phyloP scores from a whole-genome alignment of 2,888 invertebrate species.

The Stenodera caucasica region DNA sequence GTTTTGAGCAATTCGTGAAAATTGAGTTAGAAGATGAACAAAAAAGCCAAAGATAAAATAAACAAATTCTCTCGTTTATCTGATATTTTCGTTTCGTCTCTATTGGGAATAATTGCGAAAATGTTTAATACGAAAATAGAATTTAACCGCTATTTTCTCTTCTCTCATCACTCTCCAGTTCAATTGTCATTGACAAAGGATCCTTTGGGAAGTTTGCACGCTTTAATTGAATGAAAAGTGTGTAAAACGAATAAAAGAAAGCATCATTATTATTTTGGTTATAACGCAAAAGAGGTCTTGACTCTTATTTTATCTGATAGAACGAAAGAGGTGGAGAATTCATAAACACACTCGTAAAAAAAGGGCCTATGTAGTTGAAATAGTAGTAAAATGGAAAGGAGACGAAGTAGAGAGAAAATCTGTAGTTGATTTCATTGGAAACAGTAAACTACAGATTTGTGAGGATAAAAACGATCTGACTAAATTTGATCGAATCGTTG shows the following conservation, averaged over 20 bases:
- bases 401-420: conserved; percentile 36
- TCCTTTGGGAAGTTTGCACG: no score
- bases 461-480: conserved; percentile 13
- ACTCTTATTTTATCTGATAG: no score
- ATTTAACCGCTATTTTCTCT: neutral
- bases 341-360: no score
- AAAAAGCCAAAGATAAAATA: no score
- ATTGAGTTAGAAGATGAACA: no score
- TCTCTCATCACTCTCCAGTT: neutral
- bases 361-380: conserved; percentile 11
- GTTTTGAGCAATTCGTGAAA: no score
- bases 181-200: no score
- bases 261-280: no score
- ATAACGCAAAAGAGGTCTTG: no score
- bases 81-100: neutral
- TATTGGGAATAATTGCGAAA: neutral
- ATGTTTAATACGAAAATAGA: neutral
- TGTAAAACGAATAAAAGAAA: no score
- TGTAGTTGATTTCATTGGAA: conserved; percentile 40
- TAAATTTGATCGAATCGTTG: neutral
- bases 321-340: no score
- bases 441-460: conserved; percentile 37
- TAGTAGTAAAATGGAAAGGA: conserved; percentile 35
- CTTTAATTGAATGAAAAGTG: no score
- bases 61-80: neutral